These are phyloP conservation scores for Rhinolophus ferrumequinum DNA, from an alignment of 2,113 vertebrate species.

Conservation along the genomic window DNA sequence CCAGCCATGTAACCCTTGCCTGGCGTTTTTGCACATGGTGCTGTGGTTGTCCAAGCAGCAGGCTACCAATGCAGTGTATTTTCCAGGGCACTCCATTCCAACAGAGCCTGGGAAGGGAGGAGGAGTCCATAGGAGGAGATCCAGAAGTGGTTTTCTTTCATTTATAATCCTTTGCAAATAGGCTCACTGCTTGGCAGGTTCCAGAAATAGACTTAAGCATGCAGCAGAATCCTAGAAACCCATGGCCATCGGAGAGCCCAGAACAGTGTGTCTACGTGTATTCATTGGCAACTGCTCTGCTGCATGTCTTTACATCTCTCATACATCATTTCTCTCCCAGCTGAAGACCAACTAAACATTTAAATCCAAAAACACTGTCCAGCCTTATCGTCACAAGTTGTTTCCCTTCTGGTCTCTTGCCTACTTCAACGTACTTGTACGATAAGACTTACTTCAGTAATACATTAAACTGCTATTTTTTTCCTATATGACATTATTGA, in stretches of 20 bases:
- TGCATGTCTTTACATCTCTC: neutral
- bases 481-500: neutral
- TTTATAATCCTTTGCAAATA: neutral
- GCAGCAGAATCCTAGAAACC: neutral
- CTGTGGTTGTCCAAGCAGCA: constrained; percentile 40
- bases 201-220: neutral
- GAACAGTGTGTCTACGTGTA: too few relatives aligned
- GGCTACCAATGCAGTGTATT: neutral
- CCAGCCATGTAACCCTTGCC: neutral
- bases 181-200: neutral
- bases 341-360: neutral
- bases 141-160: neutral
- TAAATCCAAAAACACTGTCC: neutral
- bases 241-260: neutral
- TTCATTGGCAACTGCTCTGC: neutral
- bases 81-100: neutral
- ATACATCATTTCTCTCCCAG: neutral
- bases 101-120: neutral
- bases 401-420: neutral
- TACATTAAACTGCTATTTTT: neutral
- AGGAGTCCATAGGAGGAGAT: neutral
- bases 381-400: neutral
- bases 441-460: neutral
- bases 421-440: neutral
- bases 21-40: neutral